A percentile compares a stretch with the other conserved stretches of the same genome.
Evolutionary conservation across 1,140 invertebrate species (phyloP).

Genomic region (Procambarus virginalis): DNA sequence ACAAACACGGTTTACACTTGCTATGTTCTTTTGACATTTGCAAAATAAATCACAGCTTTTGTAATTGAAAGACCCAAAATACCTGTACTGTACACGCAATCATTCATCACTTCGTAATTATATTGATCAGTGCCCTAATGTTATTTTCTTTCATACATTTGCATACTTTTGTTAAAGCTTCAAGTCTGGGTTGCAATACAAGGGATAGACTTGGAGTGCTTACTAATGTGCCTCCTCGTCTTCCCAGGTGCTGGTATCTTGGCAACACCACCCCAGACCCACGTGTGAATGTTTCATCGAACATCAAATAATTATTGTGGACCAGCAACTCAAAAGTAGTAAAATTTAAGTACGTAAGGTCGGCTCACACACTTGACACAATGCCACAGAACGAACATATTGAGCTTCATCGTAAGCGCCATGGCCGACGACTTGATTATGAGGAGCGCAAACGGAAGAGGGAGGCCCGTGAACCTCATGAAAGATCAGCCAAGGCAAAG

Average conservation of each 20-base stretch:
- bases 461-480: constrained; percentile 93
- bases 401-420: constrained; percentile 95
- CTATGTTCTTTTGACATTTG: no score
- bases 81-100: no score
- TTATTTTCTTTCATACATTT: no score
- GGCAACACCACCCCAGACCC: neutral
- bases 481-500: constrained; percentile 90
- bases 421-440: constrained; percentile 97
- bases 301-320: no score
- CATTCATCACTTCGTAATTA: no score
- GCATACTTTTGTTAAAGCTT: neutral
- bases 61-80: no score
- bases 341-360: no score
- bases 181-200: neutral
- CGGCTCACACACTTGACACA: constrained; percentile 71
- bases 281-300: neutral
- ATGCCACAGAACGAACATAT: constrained; percentile 99
- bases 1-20: no score
- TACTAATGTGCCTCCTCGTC: constrained; percentile 58
- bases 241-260: constrained; percentile 40
- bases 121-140: no score
- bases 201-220: constrained; percentile 48
- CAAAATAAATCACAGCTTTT: no score
- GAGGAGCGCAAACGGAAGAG: constrained; percentile 97
- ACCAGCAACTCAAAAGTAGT: neutral